Base-by-base conservation (phyloP, 2,888 invertebrate species). In the Trissonchulus sp. region DNA sequence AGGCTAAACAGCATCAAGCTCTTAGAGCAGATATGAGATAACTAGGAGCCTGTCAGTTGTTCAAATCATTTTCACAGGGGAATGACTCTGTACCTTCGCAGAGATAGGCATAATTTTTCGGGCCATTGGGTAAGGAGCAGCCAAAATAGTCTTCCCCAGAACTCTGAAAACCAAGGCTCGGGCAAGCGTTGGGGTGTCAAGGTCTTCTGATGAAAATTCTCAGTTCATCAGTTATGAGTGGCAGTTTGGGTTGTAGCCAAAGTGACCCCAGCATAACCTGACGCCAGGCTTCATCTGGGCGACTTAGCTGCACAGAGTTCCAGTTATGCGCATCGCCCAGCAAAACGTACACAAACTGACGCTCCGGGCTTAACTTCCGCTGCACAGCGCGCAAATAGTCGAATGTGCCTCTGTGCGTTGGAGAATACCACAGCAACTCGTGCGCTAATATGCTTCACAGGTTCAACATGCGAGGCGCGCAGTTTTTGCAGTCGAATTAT, bases 261-360 rank as follows among this genome's bases (percentile, higher is more conserved):
- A 76, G 28, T 2, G 74, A 33, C 15, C 76, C 76, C n/a, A 36
- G 18, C 18, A 65, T 8, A 15, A 31, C 69, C 15, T 31, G n/a
- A 31, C 63, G 73, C 73, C 18, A 38, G 23, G 34, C 33, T 60
- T 38, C 48, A 34, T 2, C 33, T 1, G 2, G 63, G 15, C 68
- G 31, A 33, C 8, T 23, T 2, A 72, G 62, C 68, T 72, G 73
- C 30, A 3, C 28, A 48, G 48, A 8, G 62, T 81, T 78, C 79
- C 81, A 83, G 72, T 83, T 80, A 72, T 82, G 82, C 60, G 83
- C 80, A 36, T 83, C 83, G 62, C 83, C 83, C 73, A 83, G 78
- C 77, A 82, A 77, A 3, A 82, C 78, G 74, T 81, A 80, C 18
- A 82, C 77, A 36, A 65, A 23, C 31, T 60, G 78, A 36, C 62